These are phyloP conservation scores for Doryteuthis pealeii DNA, from an alignment of 1,140 invertebrate species.

Conservation along the genomic window DNA sequence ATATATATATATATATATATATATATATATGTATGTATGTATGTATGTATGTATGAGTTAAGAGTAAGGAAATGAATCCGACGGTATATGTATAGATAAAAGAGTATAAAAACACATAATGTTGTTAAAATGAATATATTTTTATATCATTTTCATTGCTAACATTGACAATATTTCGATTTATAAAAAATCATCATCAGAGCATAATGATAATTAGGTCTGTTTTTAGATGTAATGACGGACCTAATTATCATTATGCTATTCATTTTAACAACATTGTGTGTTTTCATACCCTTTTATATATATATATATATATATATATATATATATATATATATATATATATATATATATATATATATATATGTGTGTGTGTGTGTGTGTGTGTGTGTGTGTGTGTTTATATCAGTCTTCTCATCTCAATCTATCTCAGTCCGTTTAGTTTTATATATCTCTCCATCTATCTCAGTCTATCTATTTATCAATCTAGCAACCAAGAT, in stretches of 20 bases:
- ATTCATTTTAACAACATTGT: no score
- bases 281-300: no score
- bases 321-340: conserved; percentile 13
- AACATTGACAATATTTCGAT: no score
- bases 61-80: no score
- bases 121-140: no score
- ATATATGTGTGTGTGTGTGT: not conserved
- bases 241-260: not conserved
- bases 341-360: conserved; percentile 5
- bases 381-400: not conserved
- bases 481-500: not conserved
- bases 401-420: not conserved
- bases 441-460: not conserved
- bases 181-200: no score
- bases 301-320: not conserved
- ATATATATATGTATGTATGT: not conserved
- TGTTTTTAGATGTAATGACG: not conserved
- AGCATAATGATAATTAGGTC: no score
- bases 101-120: no score
- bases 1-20: not conserved
- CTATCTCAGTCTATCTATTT: not conserved
- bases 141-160: no score
- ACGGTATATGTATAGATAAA: no score
- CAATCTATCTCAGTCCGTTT: not conserved
- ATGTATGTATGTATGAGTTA: no score